Evolutionary conservation across 2,113 vertebrate species (phyloP).

Genomic region (Anoura caudifer): DNA sequence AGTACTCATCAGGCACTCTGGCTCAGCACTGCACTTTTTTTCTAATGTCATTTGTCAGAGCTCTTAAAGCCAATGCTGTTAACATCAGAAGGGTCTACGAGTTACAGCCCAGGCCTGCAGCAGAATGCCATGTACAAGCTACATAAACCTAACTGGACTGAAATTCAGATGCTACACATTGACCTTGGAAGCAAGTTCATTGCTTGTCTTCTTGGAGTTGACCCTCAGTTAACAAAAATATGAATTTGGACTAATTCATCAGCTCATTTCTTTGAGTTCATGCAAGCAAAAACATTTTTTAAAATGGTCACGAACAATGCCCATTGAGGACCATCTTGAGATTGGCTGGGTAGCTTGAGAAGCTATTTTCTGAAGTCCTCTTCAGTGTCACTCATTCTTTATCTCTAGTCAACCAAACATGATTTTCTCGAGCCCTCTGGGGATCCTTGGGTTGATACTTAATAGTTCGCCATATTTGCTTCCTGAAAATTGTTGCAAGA

Average conservation of each 20-base stretch:
- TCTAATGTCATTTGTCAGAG: slow-evolving; percentile 2
- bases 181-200: background rate
- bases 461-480: background rate
- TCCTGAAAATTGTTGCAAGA: background rate
- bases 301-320: background rate
- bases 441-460: background rate
- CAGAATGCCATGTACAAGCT: background rate
- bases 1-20: background rate
- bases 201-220: background rate
- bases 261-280: slow-evolving; percentile 21
- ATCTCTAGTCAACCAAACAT: slow-evolving; percentile 48
- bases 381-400: slow-evolving; percentile 24
- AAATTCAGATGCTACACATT: slow-evolving; percentile 7
- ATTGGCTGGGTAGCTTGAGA: background rate
- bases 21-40: background rate
- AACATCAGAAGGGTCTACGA: background rate
- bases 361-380: background rate
- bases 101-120: background rate
- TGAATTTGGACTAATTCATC: background rate
- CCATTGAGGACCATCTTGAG: background rate
- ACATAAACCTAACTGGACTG: slow-evolving; percentile 9
- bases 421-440: background rate
- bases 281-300: slow-evolving; percentile 25
- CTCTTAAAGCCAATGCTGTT: background rate
- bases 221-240: slow-evolving; percentile 31